These are phyloP conservation scores for Argyrosomus japonicus DNA, from an alignment of 2,113 vertebrate genomes.

Conservation along the genomic window DNA sequence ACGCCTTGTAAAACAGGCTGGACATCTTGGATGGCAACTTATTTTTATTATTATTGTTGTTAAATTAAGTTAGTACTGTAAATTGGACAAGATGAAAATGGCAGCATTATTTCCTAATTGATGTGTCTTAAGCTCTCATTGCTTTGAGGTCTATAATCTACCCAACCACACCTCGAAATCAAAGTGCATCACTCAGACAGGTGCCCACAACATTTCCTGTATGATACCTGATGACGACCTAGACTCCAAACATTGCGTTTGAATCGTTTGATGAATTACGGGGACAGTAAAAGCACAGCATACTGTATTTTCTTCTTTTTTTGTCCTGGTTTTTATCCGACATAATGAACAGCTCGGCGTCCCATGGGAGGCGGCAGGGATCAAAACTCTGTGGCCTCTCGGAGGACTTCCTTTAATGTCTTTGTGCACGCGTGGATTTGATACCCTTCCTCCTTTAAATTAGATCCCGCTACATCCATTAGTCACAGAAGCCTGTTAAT, in stretches of 20 bases:
- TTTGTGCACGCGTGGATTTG: slow-evolving; percentile 61
- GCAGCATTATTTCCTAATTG: neutral
- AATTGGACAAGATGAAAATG: neutral
- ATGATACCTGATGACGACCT: slow-evolving; percentile 24
- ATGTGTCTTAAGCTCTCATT: neutral
- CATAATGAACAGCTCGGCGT: slow-evolving; percentile 59
- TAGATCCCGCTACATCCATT: slow-evolving; percentile 70
- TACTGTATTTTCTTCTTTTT: slow-evolving; percentile 50
- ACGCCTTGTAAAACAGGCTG: too few relatives aligned
- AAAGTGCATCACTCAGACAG: slow-evolving; percentile 4
- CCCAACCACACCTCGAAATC: slow-evolving; percentile 10
- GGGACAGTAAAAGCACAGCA: slow-evolving; percentile 29
- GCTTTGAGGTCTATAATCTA: slow-evolving; percentile 14
- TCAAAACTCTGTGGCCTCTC: slow-evolving; percentile 59
- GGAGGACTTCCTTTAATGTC: slow-evolving; percentile 64
- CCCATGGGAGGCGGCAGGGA: slow-evolving; percentile 50
- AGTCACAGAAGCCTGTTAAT: slow-evolving; percentile 67
- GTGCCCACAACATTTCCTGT: slow-evolving; percentile 11
- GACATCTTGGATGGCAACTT: too few relatives aligned
- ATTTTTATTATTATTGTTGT: too few relatives aligned
- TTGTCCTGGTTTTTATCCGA: slow-evolving; percentile 33
- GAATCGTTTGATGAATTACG: slow-evolving; percentile 49
- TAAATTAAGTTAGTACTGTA: too few relatives aligned
- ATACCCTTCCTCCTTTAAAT: slow-evolving; percentile 70
- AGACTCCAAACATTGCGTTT: slow-evolving; percentile 2